Evolutionary conservation across 2,797 vertebrate species (phyloP).

Genomic region (Octomys mimax): DNA sequence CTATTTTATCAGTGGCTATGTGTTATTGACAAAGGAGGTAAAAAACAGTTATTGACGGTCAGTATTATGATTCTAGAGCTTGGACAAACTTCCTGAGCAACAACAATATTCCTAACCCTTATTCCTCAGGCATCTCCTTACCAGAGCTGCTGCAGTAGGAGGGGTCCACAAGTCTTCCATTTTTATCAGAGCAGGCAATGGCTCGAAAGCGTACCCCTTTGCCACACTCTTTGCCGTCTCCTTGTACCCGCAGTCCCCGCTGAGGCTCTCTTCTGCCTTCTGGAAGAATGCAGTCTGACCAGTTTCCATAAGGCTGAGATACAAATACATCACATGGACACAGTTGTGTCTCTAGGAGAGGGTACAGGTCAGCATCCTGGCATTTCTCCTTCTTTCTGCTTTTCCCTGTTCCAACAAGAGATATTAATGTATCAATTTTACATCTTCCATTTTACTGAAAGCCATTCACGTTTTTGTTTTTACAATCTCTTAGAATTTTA

Average conservation of each 20-base stretch:
- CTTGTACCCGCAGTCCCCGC: slow-evolving; percentile 83
- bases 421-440: slow-evolving; percentile 80
- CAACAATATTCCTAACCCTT: not conserved
- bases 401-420: slow-evolving; percentile 91
- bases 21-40: not conserved
- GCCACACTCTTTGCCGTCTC: slow-evolving; percentile 92
- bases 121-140: slow-evolving; percentile 84
- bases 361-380: slow-evolving; percentile 91
- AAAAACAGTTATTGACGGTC: not conserved
- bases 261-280: slow-evolving; percentile 80
- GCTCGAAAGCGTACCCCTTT: slow-evolving; percentile 92
- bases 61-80: not conserved
- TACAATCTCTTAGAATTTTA: slow-evolving; percentile 82
- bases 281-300: slow-evolving; percentile 95
- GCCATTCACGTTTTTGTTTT: slow-evolving; percentile 78
- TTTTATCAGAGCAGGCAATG: slow-evolving; percentile 92
- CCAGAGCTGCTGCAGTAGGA: slow-evolving; percentile 93
- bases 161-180: slow-evolving; percentile 91
- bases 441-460: slow-evolving; percentile 83
- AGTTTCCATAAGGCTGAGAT: slow-evolving; percentile 94
- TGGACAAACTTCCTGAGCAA: not conserved
- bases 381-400: slow-evolving; percentile 97
- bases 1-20: not conserved
- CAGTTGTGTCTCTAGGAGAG: slow-evolving; percentile 92
- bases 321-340: slow-evolving; percentile 94